Conservation (phyloP, 2,797 vertebrate genomes). For the Bradypodion ventrale region DNA sequence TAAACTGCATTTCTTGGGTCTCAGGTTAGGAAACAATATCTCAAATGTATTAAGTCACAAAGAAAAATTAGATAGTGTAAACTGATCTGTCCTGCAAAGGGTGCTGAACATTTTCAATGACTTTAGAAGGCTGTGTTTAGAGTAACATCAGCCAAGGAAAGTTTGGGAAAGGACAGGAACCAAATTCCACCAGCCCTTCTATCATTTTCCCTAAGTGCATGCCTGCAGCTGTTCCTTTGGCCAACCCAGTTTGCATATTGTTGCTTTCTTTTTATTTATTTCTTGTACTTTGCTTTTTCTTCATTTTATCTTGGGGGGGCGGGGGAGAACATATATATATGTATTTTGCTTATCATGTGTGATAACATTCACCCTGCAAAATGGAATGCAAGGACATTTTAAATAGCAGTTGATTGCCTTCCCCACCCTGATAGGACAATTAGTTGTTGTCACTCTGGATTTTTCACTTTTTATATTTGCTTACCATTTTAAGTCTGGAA, state of each 20-base stretch:
- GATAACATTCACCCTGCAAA: conserved; percentile 74
- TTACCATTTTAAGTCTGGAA: conserved; percentile 38
- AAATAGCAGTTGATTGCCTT: conserved; percentile 75
- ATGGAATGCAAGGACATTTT: conserved; percentile 76
- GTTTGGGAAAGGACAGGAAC: conserved; percentile 50
- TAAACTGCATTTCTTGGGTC: conserved; percentile 52
- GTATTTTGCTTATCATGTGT: conserved; percentile 71
- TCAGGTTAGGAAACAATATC: conserved; percentile 68
- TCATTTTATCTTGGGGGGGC: conserved; percentile 19
- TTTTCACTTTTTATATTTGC: conserved; percentile 54
- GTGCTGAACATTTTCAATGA: conserved; percentile 72
- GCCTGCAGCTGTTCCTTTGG: conserved; percentile 27
- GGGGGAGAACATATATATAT: conserved; percentile 55
- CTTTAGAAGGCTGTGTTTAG: conserved; percentile 75
- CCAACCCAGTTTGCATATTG: conserved; percentile 43
- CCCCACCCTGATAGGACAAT: conserved; percentile 74
- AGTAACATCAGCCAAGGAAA: conserved; percentile 66
- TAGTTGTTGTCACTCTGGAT: conserved; percentile 51
- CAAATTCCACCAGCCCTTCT: background rate
- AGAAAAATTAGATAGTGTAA: conserved; percentile 77
- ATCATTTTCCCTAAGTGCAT: background rate
- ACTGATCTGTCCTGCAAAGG: conserved; percentile 67
- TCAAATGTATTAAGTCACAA: conserved; percentile 75
- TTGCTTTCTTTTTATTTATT: conserved; percentile 16
- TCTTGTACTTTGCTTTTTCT: conserved; percentile 71